Evolutionary conservation across 1,140 invertebrate species (phyloP).

Genomic region (Cyclina sinensis): DNA sequence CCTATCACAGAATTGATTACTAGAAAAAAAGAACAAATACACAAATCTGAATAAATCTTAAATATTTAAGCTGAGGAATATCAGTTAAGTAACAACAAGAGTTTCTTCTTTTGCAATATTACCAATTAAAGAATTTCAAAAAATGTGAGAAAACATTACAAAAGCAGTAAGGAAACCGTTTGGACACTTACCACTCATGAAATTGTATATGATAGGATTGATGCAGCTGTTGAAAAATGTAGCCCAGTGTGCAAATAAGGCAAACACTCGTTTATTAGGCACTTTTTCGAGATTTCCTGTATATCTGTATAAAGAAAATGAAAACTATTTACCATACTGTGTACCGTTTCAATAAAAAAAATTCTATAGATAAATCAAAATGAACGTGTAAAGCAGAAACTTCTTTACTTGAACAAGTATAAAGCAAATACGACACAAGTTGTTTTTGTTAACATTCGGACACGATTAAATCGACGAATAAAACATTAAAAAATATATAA

Average conservation of each 20-base stretch:
- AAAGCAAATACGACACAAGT: no score
- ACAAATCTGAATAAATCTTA: not conserved
- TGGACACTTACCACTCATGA: slow-evolving; percentile 93
- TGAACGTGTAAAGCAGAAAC: no score
- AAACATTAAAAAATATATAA: no score
- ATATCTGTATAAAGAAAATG: slow-evolving; percentile 35
- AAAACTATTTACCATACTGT: no score
- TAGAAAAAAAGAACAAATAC: not conserved
- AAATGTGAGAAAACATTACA: not conserved
- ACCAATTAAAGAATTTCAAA: not conserved
- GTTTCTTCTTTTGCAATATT: not conserved
- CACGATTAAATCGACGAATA: no score
- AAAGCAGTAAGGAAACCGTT: not conserved
- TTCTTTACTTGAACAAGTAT: no score
- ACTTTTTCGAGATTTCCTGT: not conserved
- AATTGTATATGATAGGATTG: slow-evolving; percentile 97
- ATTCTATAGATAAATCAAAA: no score
- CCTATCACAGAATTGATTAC: no score
- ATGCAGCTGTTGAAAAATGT: slow-evolving; percentile 94
- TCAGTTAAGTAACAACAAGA: not conserved
- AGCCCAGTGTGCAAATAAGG: slow-evolving; percentile 77
- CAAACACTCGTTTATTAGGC: slow-evolving; percentile 41
- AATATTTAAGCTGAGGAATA: not conserved
- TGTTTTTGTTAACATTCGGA: no score
- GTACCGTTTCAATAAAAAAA: no score